A percentile compares a stretch with the other conserved stretches of the same genome.
These are phyloP conservation scores for Mormyrus iriodes DNA, from an alignment of 2,113 vertebrate genomes.

Conservation along the genomic window DNA sequence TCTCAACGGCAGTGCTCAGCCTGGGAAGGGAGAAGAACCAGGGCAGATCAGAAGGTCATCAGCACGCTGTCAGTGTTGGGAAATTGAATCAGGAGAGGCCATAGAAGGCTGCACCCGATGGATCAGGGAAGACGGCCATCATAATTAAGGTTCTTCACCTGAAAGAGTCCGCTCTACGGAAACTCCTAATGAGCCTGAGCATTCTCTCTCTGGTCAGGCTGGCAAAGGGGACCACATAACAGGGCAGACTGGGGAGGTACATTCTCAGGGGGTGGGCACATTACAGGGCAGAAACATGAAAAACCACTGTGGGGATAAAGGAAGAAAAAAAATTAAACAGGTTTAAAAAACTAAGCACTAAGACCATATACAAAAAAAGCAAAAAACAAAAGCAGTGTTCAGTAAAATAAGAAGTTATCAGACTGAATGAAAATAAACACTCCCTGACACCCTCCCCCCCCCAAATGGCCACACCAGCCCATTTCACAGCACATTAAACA, in stretches of 20 bases:
- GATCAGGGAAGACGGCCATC: not conserved
- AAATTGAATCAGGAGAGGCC: not conserved
- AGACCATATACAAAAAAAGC: not conserved
- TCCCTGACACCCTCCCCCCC: not conserved
- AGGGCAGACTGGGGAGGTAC: not conserved
- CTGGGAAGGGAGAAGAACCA: not conserved
- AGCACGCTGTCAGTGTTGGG: not conserved
- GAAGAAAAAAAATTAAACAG: not conserved
- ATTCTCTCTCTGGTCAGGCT: not conserved
- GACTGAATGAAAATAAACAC: not conserved
- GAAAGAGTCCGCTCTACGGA: not conserved
- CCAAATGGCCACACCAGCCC: not conserved
- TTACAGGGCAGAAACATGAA: not conserved
- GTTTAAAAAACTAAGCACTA: not conserved
- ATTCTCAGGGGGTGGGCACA: not conserved
- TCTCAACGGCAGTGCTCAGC: not conserved
- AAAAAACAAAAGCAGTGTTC: not conserved
- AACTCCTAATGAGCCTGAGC: not conserved
- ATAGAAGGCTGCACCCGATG: not conserved
- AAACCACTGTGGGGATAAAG: not conserved
- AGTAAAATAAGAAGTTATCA: not conserved
- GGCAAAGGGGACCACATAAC: not conserved
- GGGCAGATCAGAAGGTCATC: not conserved
- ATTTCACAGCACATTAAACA: constrained; percentile 2
- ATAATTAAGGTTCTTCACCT: not conserved